A percentile compares a stretch with the other conserved stretches of the same genome.
Conservation (phyloP, 2,888 invertebrate genomes). For the Antheraea assamensis region DNA sequence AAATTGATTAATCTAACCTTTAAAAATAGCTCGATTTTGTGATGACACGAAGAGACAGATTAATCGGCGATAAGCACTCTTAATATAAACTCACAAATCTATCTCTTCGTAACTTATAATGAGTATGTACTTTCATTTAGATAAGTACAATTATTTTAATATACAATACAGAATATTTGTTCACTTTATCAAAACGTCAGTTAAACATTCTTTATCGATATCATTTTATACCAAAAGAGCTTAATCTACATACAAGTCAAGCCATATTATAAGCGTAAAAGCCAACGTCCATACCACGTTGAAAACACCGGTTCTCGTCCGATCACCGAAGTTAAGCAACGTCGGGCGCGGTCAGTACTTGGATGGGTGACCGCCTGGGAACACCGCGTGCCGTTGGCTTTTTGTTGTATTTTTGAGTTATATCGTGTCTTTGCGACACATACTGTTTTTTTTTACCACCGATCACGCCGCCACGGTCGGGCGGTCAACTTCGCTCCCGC, state of each 20-base stretch:
- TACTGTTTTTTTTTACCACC: too few relatives aligned
- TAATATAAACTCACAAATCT: not conserved
- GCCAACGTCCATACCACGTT: slow-evolving; percentile 25
- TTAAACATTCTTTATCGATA: not conserved
- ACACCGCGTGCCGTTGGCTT: slow-evolving; percentile 52
- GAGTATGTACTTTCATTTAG: too few relatives aligned
- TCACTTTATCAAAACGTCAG: not conserved
- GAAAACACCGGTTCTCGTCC: slow-evolving; percentile 72
- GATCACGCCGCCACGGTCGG: too few relatives aligned
- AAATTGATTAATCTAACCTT: not conserved
- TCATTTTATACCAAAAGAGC: too few relatives aligned
- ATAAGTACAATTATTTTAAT: too few relatives aligned
- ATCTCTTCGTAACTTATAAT: not conserved
- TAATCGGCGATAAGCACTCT: not conserved
- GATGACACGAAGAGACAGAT: slow-evolving; percentile 11
- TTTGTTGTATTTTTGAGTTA: too few relatives aligned
- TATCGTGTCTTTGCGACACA: too few relatives aligned
- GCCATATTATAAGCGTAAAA: too few relatives aligned
- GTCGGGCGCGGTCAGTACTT: slow-evolving; percentile 78
- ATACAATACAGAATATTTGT: not conserved
- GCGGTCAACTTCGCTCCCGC: too few relatives aligned
- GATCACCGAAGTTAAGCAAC: slow-evolving; percentile 80
- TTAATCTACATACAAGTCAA: too few relatives aligned
- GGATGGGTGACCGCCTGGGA: slow-evolving; percentile 77
- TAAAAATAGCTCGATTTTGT: not conserved